Base-by-base conservation (phyloP, 1,140 invertebrate genomes). In the Marisa cornuarietis region DNA sequence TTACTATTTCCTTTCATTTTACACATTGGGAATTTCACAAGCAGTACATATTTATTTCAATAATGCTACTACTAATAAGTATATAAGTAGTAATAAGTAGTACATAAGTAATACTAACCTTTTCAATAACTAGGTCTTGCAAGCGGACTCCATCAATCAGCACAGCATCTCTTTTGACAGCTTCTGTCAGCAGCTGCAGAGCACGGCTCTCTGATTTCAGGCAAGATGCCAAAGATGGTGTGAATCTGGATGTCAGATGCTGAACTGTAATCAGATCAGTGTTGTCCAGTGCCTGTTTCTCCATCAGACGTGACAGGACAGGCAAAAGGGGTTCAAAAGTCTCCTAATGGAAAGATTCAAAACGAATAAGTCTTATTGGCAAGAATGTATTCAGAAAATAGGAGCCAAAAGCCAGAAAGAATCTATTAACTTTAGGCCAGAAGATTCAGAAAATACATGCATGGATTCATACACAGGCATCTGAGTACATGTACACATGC, bases 241-340 rank as follows among this genome's bases (percentile, higher is more conserved):
- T 73, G 71, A 74, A 68, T 5, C 66, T 22, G 51, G n/a, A 31
- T 52, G 71, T 20, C 71, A 74, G 51, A 26, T 13, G 71, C 13
- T 52, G 22, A 11, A 68, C 10, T 16, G 75, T 13, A 58, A 62
- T 63, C 52, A 78, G 75, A 72, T 63, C 58, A 42, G 61, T 58
- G 26, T 74, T 52, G 49, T 51, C 54, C 49, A 62, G 54, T 0
- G 0, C 1, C 9, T 72, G 54, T 11, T 69, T 24, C 16, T 26
- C 62, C 76, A 82, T 49, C 65, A 82, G 73, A 6, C 65, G 63
- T 13, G 58, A 24, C 61, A 75, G 79, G 49, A 82, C 22, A 20
- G 49, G 66, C 14, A 79, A 68, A 5, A 71, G 68, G 20, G 71
- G 69, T 7, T 62, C 65, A 62, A 77, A 63, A 16, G 76, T 24